phyloP scores from a whole-genome alignment of 2,888 invertebrate genomes.

The Dendrolimus pini region DNA sequence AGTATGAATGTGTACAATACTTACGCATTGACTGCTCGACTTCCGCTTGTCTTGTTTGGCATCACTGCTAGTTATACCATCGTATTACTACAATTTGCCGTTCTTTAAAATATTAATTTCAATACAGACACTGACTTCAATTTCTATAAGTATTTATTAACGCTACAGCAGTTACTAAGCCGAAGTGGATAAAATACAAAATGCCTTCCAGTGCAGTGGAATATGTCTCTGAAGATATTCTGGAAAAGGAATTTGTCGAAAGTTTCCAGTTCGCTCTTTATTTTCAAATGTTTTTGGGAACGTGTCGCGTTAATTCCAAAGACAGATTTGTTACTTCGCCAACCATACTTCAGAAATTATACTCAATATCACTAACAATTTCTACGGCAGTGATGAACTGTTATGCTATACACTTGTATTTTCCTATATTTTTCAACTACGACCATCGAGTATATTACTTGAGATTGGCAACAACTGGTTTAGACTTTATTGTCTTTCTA shows the following conservation, averaged over 20 bases:
- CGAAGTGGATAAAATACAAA: background rate
- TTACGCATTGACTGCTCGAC: constrained; percentile 29
- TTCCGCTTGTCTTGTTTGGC: constrained; percentile 37
- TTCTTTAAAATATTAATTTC: constrained; percentile 19
- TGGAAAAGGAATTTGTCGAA: constrained; percentile 35
- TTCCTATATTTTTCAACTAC: constrained; percentile 8
- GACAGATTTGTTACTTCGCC: constrained; percentile 36
- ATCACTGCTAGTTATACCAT: constrained; percentile 48
- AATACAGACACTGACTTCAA: background rate
- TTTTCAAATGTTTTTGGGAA: constrained; percentile 34
- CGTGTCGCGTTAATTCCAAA: constrained; percentile 35
- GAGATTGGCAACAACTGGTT: constrained; percentile 12
- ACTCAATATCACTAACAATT: constrained; percentile 23
- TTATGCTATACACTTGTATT: constrained; percentile 12
- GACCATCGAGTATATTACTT: constrained; percentile 15
- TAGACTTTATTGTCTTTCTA: constrained; percentile 21
- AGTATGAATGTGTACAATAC: constrained; percentile 41
- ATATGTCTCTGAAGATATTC: constrained; percentile 40
- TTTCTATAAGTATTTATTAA: background rate
- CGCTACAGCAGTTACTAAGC: background rate
- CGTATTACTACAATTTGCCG: constrained; percentile 43
- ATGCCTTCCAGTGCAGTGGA: constrained; percentile 18
- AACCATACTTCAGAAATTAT: constrained; percentile 33
- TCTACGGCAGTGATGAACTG: constrained; percentile 13
- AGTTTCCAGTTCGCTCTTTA: constrained; percentile 25